Percentiles rank a stretch among this genome's conserved stretches.
These are phyloP conservation scores for Aphelenchoides besseyi DNA, from an alignment of 1,140 invertebrate species.

Conservation along the genomic window DNA sequence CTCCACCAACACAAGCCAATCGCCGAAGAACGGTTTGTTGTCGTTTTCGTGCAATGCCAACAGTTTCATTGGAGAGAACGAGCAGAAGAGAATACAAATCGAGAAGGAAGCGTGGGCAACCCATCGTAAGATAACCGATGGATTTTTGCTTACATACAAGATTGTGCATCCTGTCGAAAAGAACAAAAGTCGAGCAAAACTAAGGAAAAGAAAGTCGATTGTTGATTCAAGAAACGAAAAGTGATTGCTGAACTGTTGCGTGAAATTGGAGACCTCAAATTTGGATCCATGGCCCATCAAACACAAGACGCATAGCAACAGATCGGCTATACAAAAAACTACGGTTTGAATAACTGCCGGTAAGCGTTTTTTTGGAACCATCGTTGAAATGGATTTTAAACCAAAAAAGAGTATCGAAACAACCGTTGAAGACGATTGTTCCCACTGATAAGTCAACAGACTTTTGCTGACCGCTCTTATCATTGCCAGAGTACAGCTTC, in stretches of 20 bases:
- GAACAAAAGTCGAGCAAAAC: constrained; percentile 24
- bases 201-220: constrained; percentile 34
- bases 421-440: neutral
- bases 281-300: constrained; percentile 29
- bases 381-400: neutral
- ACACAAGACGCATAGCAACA: constrained; percentile 14
- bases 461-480: no score
- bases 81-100: constrained; percentile 34
- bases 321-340: constrained; percentile 13
- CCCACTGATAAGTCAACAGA: neutral
- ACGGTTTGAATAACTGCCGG: constrained; percentile 14
- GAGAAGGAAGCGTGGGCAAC: constrained; percentile 33
- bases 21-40: constrained; percentile 25
- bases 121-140: neutral
- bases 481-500: no score
- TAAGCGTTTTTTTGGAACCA: neutral
- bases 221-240: constrained; percentile 34
- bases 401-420: neutral
- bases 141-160: constrained; percentile 26
- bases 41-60: constrained; percentile 37
- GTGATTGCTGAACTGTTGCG: constrained; percentile 23
- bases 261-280: constrained; percentile 21
- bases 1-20: constrained; percentile 31
- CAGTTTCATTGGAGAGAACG: constrained; percentile 48
- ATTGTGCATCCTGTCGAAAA: constrained; percentile 25